Conservation (phyloP, 2,888 invertebrate species). For the Enoplolaimus lenunculus region DNA sequence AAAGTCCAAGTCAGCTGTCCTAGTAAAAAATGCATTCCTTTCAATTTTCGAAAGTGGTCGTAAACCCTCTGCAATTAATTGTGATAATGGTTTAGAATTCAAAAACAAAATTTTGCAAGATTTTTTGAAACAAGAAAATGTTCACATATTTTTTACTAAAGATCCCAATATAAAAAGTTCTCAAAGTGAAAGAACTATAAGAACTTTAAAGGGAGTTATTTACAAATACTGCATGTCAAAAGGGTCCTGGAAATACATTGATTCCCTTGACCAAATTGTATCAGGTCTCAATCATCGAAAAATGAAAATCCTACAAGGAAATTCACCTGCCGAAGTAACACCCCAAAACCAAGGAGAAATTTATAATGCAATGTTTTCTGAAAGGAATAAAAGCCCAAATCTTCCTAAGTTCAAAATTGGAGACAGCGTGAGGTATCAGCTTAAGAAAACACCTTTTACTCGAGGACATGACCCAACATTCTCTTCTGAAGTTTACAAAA, state of each 20-base stretch:
- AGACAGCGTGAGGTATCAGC: background rate
- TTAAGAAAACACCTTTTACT: background rate
- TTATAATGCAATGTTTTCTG: background rate
- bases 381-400: background rate
- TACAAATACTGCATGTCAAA: background rate
- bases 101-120: background rate
- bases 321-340: background rate
- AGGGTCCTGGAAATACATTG: background rate
- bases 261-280: background rate
- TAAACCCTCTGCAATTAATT: background rate
- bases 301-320: background rate
- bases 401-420: background rate
- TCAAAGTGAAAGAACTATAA: background rate
- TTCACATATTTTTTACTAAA: background rate
- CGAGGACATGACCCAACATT: slow-evolving; percentile 1
- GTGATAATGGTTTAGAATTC: background rate
- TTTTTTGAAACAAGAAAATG: background rate
- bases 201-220: background rate
- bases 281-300: background rate
- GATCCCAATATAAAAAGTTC: slow-evolving; percentile 3
- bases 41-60: background rate
- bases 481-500: background rate
- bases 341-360: background rate
- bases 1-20: background rate
- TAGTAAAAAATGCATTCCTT: background rate